Evolutionary conservation across 2,113 vertebrate species (phyloP), one percentile per base, ranked within the genome.

Genomic region (Urocolius indicus): DNA sequence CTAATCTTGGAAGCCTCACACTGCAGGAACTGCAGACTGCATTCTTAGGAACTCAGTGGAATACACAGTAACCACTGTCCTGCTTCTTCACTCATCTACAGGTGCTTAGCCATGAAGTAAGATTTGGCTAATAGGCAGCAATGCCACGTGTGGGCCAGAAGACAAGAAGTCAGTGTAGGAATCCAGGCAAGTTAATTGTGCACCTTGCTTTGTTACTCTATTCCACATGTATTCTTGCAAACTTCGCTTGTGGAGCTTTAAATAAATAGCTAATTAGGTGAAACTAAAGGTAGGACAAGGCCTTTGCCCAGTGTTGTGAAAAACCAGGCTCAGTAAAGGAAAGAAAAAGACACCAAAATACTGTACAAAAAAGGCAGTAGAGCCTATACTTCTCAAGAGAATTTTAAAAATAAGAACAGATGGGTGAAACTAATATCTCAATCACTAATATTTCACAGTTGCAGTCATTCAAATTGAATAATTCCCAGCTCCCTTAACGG

Each of bases 361-460:
- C 20, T 26, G 9, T 41, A 41, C 12, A 41, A 9, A 41, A 83
- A 87, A 66, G 13, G 2, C 45, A 66, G 22, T 36, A 62, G 41
- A 41, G 29, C 1, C 0, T 26, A 55, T 11, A 69, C 6, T 69
- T 54, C 43, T 89, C 51, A 63, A n/a, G 45, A 73, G 59, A 76
- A 9, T 54, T 67, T 78, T 61, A 58, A 46, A 68, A 74, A 62
- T 15, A 63, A 38, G 27, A 84, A n/a, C 34, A 27, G 14, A 24
- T 65, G 68, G 27, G 30, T 54, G 51, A 95, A 84, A 90, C 34
- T 43, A 79, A 15, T 73, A 85, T 95, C 91, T 95, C 34, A 80
- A 26, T 38, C 21, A 55, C 16, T 41, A 41, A 41, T 41, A 41
- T 41, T 41, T 41, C 1, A 8, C 12, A 52, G 32, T 3, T 48